Evolutionary conservation across 2,113 vertebrate genomes (phyloP), one percentile per base, ranked within the genome.

Genomic region (Phylloscopus trochilus): DNA sequence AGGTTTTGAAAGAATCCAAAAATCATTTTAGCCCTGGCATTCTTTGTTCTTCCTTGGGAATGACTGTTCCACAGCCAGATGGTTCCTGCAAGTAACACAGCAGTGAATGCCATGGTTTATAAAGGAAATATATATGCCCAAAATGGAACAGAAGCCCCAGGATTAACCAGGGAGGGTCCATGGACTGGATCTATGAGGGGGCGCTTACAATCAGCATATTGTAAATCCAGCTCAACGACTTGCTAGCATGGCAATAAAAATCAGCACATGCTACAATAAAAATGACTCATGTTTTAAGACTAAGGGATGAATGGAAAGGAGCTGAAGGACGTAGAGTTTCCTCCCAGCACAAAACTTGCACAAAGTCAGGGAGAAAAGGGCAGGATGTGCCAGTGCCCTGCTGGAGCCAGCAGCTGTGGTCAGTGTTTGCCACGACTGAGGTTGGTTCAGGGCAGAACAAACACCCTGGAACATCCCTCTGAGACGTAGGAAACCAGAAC

Each of bases 201-300:
- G 13, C 2, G 1, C 67, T 76, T 27, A 92, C 93, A 95, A 69
- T 92, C 21, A 7, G 67, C 23, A 3, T 46, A 80, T 95, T 96
- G 94, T 96, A 46, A 91, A 82, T 37, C 30, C 75, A 69, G 74
- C 83, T 64, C 90, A 23, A 39, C 13, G 1, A 49, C 88, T 79
- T 56, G 60, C 91, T 95, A 80, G 83, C 1, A 19, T 13, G 74
- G 76, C 81, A 83, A 58, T 86, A 88, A 97, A 97, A 96, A 51
- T 64, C 16, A 92, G 75, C 93, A 92, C 73, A 21, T 83, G 84
- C 60, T 82, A 53, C 55, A 91, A 91, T 82, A 90, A 94, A 97
- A 95, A 74, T 17, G 30, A 83, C 20, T 70, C 16, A 41, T 44
- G 87, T 64, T 93, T 86, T 56, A 69, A 86, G 75, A 13, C 33